Base-by-base conservation (phyloP, 1,140 invertebrate genomes). In the Drosophila malerkotliana region DNA sequence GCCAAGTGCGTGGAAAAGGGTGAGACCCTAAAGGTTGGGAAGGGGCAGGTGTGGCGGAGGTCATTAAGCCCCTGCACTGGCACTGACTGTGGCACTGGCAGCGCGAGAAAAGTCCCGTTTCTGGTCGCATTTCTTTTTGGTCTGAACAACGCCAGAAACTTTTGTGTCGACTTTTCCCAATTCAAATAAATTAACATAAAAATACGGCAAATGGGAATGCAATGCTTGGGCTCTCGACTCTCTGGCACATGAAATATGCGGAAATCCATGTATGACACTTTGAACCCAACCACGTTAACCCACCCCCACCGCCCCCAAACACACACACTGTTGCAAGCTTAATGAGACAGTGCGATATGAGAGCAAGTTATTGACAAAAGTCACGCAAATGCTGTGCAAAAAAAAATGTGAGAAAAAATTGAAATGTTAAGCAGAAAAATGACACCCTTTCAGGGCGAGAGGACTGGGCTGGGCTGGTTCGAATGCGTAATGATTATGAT, bases 111-210 rank as follows among this genome's bases (percentile, higher is more conserved):
- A 72, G 47, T 78, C 64, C 82, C 82, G 77, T 85, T 81, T 64
- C 41, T 15, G 41, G 41, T 28, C 26, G 26, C 41, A 41, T 41
- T 41, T 41, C 39, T 52, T 51, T 26, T 52, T 32, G 32, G 32
- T 67, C 76, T 57, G 69, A 63, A 63, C 66, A 77, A 69, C 71
- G 53, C 61, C 63, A 63, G 68, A 82, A 60, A 74, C 54, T 73
- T 66, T 69, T 64, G 67, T 72, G 67, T 59, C 51, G 58, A 74
- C 76, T 59, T 54, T 75, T 60, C 55, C 77, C 80, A 79, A 57
- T 66, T 75, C 60, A 83, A 87, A 85, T 85, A 85, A 85, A 85
- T 85, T 85, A 85, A 81, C 83, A 87, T 88, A 82, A 88, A 87
- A 81, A 85, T 85, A 85, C 51, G 64, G 66, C 56, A 63, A 61